Conservation (phyloP, 2,888 invertebrate genomes). For the Tipula helvola region DNA sequence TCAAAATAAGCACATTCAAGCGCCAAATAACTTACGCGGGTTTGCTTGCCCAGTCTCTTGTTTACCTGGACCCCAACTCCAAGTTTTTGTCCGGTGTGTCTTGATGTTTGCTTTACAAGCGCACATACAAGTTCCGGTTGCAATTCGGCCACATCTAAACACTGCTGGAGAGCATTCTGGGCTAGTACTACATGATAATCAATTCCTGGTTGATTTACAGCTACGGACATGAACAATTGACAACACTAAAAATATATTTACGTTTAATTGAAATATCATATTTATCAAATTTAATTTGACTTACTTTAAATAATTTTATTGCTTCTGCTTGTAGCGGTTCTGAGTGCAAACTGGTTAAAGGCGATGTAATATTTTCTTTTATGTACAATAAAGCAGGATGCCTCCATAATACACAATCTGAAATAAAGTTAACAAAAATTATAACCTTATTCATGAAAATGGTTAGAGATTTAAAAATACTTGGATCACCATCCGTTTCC, state of each 20-base stretch:
- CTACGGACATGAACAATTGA: slow-evolving; percentile 91
- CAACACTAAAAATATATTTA: slow-evolving; percentile 53
- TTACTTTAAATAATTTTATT: slow-evolving; percentile 83
- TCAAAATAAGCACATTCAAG: slow-evolving; percentile 16
- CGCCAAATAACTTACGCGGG: slow-evolving; percentile 49
- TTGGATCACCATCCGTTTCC: slow-evolving; percentile 91
- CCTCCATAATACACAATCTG: slow-evolving; percentile 83
- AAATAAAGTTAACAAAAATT: slow-evolving; percentile 15
- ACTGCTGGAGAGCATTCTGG: slow-evolving; percentile 89
- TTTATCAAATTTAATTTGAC: not conserved
- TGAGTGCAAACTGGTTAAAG: slow-evolving; percentile 80
- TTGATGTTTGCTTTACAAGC: slow-evolving; percentile 83
- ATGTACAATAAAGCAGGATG: slow-evolving; percentile 83
- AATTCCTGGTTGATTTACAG: slow-evolving; percentile 88
- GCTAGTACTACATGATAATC: slow-evolving; percentile 96
- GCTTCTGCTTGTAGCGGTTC: slow-evolving; percentile 83
- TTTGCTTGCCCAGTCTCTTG: slow-evolving; percentile 48
- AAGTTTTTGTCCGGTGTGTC: slow-evolving; percentile 66
- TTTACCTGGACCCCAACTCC: slow-evolving; percentile 81
- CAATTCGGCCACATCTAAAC: slow-evolving; percentile 77
- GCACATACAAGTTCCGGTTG: slow-evolving; percentile 89
- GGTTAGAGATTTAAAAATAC: slow-evolving; percentile 38
- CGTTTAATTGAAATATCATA: slow-evolving; percentile 13
- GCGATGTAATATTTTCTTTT: slow-evolving; percentile 80
- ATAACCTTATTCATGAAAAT: not conserved